Percentiles rank a stretch among this genome's conserved stretches.
Evolutionary conservation across 2,113 vertebrate species (phyloP).

Genomic region (Cariama cristata): DNA sequence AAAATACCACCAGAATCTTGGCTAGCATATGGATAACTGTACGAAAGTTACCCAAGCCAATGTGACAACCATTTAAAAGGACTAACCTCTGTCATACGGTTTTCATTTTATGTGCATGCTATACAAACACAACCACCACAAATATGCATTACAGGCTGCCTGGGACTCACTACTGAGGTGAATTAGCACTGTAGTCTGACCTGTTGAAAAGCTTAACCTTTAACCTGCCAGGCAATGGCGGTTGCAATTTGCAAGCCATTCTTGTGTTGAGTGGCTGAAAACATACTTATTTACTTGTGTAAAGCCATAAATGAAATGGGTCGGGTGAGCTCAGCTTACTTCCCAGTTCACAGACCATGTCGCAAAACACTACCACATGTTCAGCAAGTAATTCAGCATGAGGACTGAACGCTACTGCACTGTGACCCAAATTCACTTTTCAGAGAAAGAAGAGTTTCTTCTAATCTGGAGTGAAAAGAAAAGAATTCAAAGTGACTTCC

Average conservation of each 20-base stretch:
- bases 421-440: constrained; percentile 33
- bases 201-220: constrained; percentile 70
- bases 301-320: constrained; percentile 63
- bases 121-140: constrained; percentile 56
- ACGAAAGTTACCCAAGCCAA: constrained; percentile 29
- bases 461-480: not conserved
- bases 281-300: constrained; percentile 65
- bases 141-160: constrained; percentile 60
- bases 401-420: not conserved
- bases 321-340: constrained; percentile 55
- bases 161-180: constrained; percentile 64
- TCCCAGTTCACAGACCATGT: constrained; percentile 45
- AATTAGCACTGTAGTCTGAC: constrained; percentile 68
- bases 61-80: constrained; percentile 61
- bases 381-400: not conserved
- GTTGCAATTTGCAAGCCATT: constrained; percentile 69
- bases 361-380: constrained; percentile 63
- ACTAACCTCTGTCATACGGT: constrained; percentile 72
- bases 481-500: constrained; percentile 2
- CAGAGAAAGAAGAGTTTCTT: constrained; percentile 8
- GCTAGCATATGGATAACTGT: constrained; percentile 53
- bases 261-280: constrained; percentile 56
- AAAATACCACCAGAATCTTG: constrained; percentile 57
- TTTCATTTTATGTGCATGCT: constrained; percentile 62
- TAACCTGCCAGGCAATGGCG: constrained; percentile 55